Evolutionary conservation across 2,797 vertebrate species (phyloP).

Genomic region (Lepilemur septentrionalis): DNA sequence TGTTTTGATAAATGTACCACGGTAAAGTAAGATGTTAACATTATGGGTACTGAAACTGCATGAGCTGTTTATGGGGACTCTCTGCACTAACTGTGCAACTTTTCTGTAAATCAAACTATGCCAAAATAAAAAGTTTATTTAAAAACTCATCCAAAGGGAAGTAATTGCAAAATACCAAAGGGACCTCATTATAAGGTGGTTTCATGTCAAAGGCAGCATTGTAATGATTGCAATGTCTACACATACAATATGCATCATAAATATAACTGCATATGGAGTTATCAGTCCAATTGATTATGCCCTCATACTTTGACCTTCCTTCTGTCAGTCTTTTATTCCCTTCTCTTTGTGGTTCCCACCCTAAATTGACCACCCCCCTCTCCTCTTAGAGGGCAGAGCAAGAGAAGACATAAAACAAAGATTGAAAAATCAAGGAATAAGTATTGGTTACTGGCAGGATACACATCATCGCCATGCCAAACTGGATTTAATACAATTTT

Average conservation of each 20-base stretch:
- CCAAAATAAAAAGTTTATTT: not conserved
- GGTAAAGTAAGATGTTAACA: constrained; percentile 1
- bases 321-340: not conserved
- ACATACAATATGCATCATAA: not conserved
- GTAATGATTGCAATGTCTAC: not conserved
- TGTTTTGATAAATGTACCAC: constrained; percentile 24
- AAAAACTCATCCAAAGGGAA: not conserved
- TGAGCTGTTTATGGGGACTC: not conserved
- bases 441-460: constrained; percentile 13
- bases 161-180: constrained; percentile 38
- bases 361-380: not conserved
- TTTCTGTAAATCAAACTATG: constrained; percentile 43
- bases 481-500: constrained; percentile 42
- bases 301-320: constrained; percentile 6
- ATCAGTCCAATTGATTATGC: not conserved
- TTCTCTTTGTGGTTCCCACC: not conserved
- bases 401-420: constrained; percentile 14
- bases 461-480: constrained; percentile 24
- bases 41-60: not conserved
- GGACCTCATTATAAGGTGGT: not conserved
- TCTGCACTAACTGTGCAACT: constrained; percentile 8
- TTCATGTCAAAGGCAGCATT: not conserved
- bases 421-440: constrained; percentile 43
- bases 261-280: not conserved
- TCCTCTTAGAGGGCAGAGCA: not conserved